Conservation (phyloP, 2,113 vertebrate species). For the Lampris megalopsis region DNA sequence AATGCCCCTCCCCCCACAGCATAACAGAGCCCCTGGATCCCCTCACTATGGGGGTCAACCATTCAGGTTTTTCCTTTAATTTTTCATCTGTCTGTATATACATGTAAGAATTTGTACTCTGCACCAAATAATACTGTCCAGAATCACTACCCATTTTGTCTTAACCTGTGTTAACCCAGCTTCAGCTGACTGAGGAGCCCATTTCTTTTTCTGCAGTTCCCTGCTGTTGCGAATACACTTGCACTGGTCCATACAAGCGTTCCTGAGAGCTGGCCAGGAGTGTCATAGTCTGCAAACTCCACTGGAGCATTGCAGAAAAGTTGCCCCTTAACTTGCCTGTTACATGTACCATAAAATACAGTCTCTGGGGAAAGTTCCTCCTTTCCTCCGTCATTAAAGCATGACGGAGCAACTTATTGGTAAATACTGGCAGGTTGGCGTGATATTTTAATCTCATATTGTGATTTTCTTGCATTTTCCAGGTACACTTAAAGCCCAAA, state of each 20-base stretch:
- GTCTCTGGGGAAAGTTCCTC: background rate
- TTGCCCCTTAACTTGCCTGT: background rate
- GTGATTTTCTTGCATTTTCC: slow-evolving; percentile 2
- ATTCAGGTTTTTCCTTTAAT: too few relatives aligned
- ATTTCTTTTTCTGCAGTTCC: background rate
- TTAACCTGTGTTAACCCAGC: background rate
- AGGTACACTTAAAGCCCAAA: background rate
- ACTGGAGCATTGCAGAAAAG: background rate
- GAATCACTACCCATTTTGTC: background rate
- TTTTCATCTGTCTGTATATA: too few relatives aligned
- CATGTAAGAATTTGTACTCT: too few relatives aligned
- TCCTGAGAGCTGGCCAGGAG: background rate
- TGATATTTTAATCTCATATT: slow-evolving; percentile 50
- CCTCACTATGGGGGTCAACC: too few relatives aligned
- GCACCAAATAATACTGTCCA: too few relatives aligned
- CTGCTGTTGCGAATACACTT: background rate
- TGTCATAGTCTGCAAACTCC: background rate
- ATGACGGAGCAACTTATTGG: background rate
- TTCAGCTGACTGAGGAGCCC: background rate
- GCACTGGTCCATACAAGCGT: background rate
- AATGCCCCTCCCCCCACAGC: too few relatives aligned
- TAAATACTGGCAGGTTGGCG: slow-evolving; percentile 35
- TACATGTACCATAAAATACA: background rate
- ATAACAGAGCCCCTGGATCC: too few relatives aligned
- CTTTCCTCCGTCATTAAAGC: background rate